These are phyloP conservation scores for Tanypteryx hageni DNA, from an alignment of 2,888 invertebrate genomes.

Conservation along the genomic window DNA sequence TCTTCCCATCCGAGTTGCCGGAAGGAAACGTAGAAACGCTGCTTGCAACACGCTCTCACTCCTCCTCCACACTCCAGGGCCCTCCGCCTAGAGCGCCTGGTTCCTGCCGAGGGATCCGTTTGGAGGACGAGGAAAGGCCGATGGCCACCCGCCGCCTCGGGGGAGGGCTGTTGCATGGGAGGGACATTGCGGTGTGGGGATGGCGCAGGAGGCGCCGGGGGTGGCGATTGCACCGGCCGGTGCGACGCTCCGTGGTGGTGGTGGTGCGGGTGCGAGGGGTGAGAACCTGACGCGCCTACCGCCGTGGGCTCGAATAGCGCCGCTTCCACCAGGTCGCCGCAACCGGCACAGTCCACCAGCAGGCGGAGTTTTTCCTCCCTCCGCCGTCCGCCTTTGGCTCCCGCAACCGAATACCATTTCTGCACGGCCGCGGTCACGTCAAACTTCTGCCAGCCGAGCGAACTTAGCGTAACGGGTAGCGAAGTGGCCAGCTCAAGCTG, in stretches of 20 bases:
- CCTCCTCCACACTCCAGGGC: slow-evolving; percentile 90
- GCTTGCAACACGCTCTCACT: slow-evolving; percentile 89
- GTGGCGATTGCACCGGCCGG: background rate
- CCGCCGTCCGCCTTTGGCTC: slow-evolving; percentile 45
- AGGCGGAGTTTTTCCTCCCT: slow-evolving; percentile 78
- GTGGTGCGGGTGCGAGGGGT: slow-evolving; percentile 77
- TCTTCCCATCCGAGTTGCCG: slow-evolving; percentile 95
- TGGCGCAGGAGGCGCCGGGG: background rate
- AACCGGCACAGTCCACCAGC: slow-evolving; percentile 91
- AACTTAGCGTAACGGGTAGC: slow-evolving; percentile 79
- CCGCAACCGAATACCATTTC: slow-evolving; percentile 81
- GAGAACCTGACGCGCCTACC: slow-evolving; percentile 71
- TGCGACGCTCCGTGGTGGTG: background rate
- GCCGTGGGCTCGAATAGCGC: slow-evolving; percentile 73
- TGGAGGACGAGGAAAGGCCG: slow-evolving; percentile 90
- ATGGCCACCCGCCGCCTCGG: slow-evolving; percentile 74
- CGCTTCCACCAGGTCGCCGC: slow-evolving; percentile 84
- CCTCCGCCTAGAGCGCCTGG: slow-evolving; percentile 84
- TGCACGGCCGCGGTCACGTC: slow-evolving; percentile 88
- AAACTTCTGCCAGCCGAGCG: slow-evolving; percentile 91
- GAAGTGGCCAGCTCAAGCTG: slow-evolving; percentile 79
- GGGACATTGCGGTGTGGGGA: background rate
- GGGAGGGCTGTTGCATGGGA: slow-evolving; percentile 70
- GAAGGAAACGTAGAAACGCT: slow-evolving; percentile 94
- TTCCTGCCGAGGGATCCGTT: slow-evolving; percentile 82